Evolutionary conservation across 1,140 invertebrate genomes (phyloP).

Genomic region (Cardiocondyla obscurior): DNA sequence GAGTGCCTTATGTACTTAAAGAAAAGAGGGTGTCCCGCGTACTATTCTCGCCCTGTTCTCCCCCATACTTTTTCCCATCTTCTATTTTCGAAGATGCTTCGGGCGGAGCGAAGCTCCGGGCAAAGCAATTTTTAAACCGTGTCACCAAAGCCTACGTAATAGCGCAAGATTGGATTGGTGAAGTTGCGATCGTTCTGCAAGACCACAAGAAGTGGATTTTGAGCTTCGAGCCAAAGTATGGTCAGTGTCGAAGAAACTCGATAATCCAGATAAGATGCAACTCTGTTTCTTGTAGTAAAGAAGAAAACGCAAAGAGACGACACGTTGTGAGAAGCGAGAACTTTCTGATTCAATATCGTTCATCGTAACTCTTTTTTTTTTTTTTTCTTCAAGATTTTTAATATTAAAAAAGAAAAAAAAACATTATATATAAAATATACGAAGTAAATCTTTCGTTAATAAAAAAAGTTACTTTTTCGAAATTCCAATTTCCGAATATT

Average conservation of each 20-base stretch:
- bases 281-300: slow-evolving; percentile 3
- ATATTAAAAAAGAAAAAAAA: not conserved
- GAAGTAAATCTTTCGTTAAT: not conserved
- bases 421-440: not conserved
- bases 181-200: slow-evolving; percentile 2
- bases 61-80: not conserved
- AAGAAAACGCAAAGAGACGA: not conserved
- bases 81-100: not conserved
- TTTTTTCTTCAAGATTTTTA: not conserved
- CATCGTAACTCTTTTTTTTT: not conserved
- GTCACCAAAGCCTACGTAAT: slow-evolving; percentile 13
- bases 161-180: slow-evolving; percentile 8
- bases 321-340: not conserved
- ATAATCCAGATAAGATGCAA: slow-evolving; percentile 42
- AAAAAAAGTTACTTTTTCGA: not conserved
- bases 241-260: slow-evolving; percentile 20
- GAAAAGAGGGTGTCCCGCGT: slow-evolving; percentile 7
- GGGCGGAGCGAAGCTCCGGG: not conserved
- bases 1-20: slow-evolving; percentile 48
- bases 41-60: not conserved
- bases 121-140: slow-evolving; percentile 29
- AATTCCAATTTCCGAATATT: not conserved
- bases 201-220: not conserved
- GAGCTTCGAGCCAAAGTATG: not conserved
- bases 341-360: not conserved